Evolutionary conservation across 2,797 vertebrate species (phyloP), one percentile per base, ranked within the genome.

Genomic region (Schizopygopsis malacanthus): DNA sequence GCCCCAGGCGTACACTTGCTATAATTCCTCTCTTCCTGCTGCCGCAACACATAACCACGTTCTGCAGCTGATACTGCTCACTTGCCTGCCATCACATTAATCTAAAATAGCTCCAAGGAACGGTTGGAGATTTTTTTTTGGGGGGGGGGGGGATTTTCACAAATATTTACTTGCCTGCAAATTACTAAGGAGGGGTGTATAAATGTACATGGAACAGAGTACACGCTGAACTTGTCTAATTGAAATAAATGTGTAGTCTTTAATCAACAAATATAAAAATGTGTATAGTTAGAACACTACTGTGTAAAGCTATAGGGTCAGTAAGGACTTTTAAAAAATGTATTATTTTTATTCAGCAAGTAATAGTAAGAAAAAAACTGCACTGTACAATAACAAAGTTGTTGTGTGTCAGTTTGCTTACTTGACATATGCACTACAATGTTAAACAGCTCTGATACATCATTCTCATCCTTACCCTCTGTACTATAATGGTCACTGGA

Each of bases 1-100:
- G 83, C 83, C 63, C 83, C 63, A 78, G 75, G 75, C 65, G 13
- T 45, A 79, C 84, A 85, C 84, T 85, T 79, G 67, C 41, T 79
- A 85, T 79, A 65, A 84, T 52, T 37, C 54, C 70, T n/a, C 65
- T 84, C 20, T 37, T 82, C 61, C n/a, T 87, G 69, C 52, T 61
- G 22, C 22, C 70, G 56, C 76, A 61, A 67, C 70, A 70, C 33
- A 79, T 77, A 71, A 50, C 65, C 45, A 45, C 50, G 71, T 78
- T 71, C 72, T 33, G 65, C 56, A 86, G 75, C 83, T 78, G 73
- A 84, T 70, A 63, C 73, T 54, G 83, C 73, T 69, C 45, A 56
- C 63, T 84, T 12, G 33, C 71, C 59, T 39, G 73, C 79, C 79
- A 47, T 59, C 65, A 69, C 70, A 79, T 63, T 72, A 71, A 71